These are phyloP conservation scores for Pomatorhinus ruficollis DNA, from an alignment of 2,113 vertebrate species.

Conservation along the genomic window DNA sequence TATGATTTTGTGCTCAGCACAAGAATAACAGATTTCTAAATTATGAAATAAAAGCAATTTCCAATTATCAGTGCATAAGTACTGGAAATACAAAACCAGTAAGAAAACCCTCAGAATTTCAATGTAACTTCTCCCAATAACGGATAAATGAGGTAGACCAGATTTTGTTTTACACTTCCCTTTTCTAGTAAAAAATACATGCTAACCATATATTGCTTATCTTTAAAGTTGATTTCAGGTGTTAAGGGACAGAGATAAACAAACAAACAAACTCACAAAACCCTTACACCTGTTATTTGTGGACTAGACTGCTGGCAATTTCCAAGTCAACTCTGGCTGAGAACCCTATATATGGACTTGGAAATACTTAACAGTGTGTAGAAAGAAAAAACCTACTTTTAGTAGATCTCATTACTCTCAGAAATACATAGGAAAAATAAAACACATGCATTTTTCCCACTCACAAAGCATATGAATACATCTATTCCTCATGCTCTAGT, in stretches of 20 bases:
- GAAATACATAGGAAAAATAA: neutral
- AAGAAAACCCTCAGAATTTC: neutral
- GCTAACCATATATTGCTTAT: neutral
- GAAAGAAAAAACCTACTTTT: neutral
- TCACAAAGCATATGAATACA: neutral
- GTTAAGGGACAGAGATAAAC: neutral
- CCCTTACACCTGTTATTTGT: neutral
- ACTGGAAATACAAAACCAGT: neutral
- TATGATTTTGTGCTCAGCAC: neutral
- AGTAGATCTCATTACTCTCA: neutral
- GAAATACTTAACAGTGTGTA: neutral
- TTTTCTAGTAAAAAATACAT: neutral
- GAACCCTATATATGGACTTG: neutral
- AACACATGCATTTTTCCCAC: neutral
- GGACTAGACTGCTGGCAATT: neutral
- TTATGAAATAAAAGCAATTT: neutral
- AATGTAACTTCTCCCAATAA: neutral
- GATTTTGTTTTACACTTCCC: neutral
- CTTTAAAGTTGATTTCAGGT: neutral
- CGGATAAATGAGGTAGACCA: neutral
- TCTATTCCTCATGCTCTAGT: neutral
- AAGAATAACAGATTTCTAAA: neutral
- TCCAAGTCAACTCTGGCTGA: neutral
- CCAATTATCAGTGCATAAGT: neutral
- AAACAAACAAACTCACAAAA: neutral